phyloP scores from a whole-genome alignment of 2,113 vertebrate species.

The Peromyscus leucopus region DNA sequence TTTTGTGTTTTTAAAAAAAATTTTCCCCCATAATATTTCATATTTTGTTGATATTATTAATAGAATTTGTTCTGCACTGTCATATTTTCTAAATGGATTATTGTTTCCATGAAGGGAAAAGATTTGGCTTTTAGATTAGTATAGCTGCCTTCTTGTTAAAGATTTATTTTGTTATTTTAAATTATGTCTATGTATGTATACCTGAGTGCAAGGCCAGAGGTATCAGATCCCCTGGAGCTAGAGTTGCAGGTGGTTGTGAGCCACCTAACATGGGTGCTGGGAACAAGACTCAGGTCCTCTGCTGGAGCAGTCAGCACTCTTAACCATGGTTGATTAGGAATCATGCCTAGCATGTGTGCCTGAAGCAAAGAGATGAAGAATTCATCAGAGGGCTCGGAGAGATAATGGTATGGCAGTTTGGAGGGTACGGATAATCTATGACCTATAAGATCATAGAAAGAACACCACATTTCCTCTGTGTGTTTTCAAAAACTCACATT shows the following conservation, averaged over 20 bases:
- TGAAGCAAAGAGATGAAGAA: neutral
- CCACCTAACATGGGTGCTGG: neutral
- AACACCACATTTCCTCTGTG: neutral
- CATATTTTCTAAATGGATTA: neutral
- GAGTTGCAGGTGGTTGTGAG: neutral
- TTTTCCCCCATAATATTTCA: neutral
- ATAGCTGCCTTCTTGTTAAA: neutral
- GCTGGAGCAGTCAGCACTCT: neutral
- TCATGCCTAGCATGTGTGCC: neutral
- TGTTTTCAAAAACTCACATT: neutral
- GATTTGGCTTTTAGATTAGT: conserved; percentile 51
- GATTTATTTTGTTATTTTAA: neutral
- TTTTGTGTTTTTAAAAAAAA: neutral
- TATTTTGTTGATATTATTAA: conserved; percentile 4
- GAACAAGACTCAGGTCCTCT: neutral
- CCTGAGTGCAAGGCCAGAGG: neutral
- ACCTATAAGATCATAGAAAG: neutral
- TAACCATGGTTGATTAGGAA: neutral
- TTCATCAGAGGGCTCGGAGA: neutral
- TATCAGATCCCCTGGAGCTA: neutral
- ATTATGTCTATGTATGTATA: neutral
- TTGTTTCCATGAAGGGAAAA: neutral
- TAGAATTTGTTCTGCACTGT: neutral
- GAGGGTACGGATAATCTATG: neutral
- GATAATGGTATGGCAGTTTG: neutral